Evolutionary conservation across 2,888 invertebrate species (phyloP).

Genomic region (Papilio protenor): DNA sequence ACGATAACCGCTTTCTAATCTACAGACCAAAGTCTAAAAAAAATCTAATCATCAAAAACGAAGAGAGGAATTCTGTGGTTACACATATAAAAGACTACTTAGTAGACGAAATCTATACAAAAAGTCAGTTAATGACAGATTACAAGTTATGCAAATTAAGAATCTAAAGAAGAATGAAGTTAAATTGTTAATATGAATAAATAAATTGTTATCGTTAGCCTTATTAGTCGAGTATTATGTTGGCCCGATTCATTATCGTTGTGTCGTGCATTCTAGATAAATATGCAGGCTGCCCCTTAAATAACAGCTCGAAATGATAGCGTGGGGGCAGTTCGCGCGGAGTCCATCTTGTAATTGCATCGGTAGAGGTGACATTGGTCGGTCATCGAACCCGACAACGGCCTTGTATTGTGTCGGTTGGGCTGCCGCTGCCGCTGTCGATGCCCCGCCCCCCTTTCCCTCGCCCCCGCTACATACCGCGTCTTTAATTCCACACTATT

Average conservation of each 20-base stretch:
- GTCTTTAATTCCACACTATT: conserved; percentile 22
- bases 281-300: conserved; percentile 49
- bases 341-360: conserved; percentile 62
- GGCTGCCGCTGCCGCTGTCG: conserved; percentile 47
- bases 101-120: background rate
- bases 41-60: background rate
- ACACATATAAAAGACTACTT: background rate
- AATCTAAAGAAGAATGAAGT: background rate
- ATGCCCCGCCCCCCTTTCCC: background rate
- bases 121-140: background rate
- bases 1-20: background rate
- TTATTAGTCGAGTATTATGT: conserved; percentile 32
- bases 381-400: conserved; percentile 65
- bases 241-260: conserved; percentile 44
- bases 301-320: conserved; percentile 45
- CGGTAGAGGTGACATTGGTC: conserved; percentile 78
- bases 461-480: conserved; percentile 8
- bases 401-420: conserved; percentile 58
- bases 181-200: background rate
- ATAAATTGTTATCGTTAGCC: conserved; percentile 32
- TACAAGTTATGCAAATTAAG: background rate
- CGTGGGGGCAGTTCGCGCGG: conserved; percentile 50
- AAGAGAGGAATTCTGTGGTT: background rate
- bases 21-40: background rate
- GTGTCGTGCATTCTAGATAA: conserved; percentile 58